These are phyloP conservation scores for Staurois parvus DNA, from an alignment of 2,797 vertebrate species.

Conservation along the genomic window DNA sequence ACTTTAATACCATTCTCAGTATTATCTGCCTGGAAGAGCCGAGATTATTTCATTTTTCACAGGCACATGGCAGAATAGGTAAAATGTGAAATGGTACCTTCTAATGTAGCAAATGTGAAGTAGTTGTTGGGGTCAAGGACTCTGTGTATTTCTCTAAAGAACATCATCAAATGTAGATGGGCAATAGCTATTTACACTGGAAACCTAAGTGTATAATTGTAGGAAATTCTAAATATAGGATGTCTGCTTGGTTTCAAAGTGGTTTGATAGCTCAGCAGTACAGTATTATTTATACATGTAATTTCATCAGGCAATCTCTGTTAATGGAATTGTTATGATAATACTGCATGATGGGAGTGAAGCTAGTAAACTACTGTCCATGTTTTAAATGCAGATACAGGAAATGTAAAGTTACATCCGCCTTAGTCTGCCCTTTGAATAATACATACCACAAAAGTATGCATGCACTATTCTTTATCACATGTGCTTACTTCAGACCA, in stretches of 20 bases:
- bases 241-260: not conserved
- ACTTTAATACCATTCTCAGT: no score
- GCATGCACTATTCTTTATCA: not conserved
- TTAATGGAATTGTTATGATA: conserved; percentile 15
- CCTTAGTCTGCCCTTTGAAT: not conserved
- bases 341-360: not conserved
- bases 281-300: conserved; percentile 1
- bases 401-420: conserved; percentile 8
- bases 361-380: not conserved
- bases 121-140: no score
- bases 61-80: no score
- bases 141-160: no score
- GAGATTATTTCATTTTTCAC: no score
- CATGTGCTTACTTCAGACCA: no score
- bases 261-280: not conserved
- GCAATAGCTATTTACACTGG: no score
- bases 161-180: no score
- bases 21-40: no score
- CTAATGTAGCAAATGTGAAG: no score
- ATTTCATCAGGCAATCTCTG: not conserved
- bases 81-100: no score
- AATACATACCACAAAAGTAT: conserved; percentile 11
- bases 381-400: conserved; percentile 10
- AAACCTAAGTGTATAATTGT: not conserved
- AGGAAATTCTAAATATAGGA: not conserved